Conservation (phyloP, 2,888 invertebrate genomes). For the Iselma pallidipennis region DNA sequence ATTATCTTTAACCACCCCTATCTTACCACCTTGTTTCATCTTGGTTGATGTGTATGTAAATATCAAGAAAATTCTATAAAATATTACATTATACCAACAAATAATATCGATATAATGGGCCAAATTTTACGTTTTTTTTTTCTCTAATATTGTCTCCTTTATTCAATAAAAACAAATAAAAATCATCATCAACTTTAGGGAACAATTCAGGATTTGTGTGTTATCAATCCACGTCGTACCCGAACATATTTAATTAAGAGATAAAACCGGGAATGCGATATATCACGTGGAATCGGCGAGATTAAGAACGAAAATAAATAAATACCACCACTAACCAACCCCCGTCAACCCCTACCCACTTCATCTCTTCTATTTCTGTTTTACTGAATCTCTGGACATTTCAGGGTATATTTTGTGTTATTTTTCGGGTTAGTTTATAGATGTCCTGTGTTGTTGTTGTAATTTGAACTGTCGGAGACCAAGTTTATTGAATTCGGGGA, state of each 20-base stretch:
- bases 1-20: slow-evolving; percentile 30
- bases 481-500: no score
- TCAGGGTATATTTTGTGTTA: not conserved
- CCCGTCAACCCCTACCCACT: no score
- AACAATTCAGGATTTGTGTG: slow-evolving; percentile 3
- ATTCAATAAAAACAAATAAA: no score
- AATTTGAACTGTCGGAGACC: no score
- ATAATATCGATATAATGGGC: no score
- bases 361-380: no score
- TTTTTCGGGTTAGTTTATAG: not conserved
- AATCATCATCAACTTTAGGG: not conserved
- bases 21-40: not conserved
- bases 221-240: slow-evolving; percentile 23
- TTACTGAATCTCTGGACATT: not conserved
- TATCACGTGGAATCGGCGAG: slow-evolving; percentile 35
- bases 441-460: no score
- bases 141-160: no score
- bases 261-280: slow-evolving; percentile 41
- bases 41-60: not conserved
- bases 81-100: no score
- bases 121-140: no score
- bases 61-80: not conserved
- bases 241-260: slow-evolving; percentile 44
- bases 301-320: slow-evolving; percentile 45
- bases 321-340: slow-evolving; percentile 24